These are phyloP conservation scores for Dryobates pubescens DNA, from an alignment of 2,797 vertebrate species.

Conservation along the genomic window DNA sequence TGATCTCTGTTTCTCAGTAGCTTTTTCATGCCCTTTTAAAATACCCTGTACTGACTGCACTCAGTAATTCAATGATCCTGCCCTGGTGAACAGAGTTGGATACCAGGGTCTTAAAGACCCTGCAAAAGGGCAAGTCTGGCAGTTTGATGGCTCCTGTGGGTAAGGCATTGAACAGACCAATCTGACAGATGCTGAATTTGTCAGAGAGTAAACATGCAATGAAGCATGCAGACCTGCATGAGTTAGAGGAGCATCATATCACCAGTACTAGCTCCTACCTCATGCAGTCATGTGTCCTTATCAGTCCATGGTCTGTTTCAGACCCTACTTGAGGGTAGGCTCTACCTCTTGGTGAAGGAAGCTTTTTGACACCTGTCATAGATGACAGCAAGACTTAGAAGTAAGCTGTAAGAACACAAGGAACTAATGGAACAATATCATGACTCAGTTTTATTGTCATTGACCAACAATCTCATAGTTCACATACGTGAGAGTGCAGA, in stretches of 20 bases:
- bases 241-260: not conserved
- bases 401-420: not conserved
- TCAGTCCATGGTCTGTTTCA: not conserved
- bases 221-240: not conserved
- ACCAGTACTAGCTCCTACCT: not conserved
- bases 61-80: slow-evolving; percentile 36
- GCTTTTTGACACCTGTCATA: not conserved
- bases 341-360: not conserved
- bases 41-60: not conserved
- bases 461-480: not conserved
- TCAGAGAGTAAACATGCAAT: not conserved
- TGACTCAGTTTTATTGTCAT: not conserved
- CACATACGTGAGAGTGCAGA: accelerated
- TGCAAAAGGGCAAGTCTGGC: not conserved
- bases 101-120: not conserved
- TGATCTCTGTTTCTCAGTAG: slow-evolving; percentile 6
- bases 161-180: not conserved
- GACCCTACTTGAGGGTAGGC: not conserved
- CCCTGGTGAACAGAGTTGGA: not conserved
- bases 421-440: not conserved
- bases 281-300: not conserved
- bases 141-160: not conserved
- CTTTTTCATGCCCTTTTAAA: slow-evolving; percentile 40
- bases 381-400: not conserved
- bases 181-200: not conserved